phyloP scores from a whole-genome alignment of 2,113 vertebrate species.

The Odocoileus hemionus region DNA sequence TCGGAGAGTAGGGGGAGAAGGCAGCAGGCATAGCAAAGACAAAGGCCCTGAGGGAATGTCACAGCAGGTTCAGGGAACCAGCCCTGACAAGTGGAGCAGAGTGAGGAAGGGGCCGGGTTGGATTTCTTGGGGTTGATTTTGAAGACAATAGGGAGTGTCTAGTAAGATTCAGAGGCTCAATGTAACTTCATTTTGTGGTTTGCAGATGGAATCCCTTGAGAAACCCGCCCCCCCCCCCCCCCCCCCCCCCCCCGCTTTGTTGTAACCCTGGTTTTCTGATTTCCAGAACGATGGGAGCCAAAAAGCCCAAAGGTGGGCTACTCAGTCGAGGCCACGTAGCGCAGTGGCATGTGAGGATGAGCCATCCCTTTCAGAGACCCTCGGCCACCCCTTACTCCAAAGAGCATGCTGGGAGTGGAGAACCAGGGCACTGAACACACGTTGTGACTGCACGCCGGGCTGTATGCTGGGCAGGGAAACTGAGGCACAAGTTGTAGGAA shows the following conservation, averaged over 20 bases:
- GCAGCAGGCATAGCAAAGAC: neutral
- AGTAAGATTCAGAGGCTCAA: neutral
- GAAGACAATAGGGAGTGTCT: neutral
- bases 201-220: neutral
- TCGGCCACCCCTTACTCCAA: neutral
- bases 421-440: neutral
- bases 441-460: neutral
- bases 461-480: neutral
- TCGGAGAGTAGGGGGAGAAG: neutral
- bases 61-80: neutral
- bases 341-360: neutral
- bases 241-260: neutral
- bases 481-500: neutral
- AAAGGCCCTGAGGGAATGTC: neutral
- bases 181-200: neutral
- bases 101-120: rapidly evolving
- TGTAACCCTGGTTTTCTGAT: neutral
- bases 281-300: neutral
- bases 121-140: neutral
- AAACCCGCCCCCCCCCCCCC: neutral
- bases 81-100: neutral
- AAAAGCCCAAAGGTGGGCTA: neutral
- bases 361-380: neutral
- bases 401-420: neutral
- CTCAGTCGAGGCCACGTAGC: neutral